Evolutionary conservation across 2,797 vertebrate genomes (phyloP).

Genomic region (Scleropages formosus): DNA sequence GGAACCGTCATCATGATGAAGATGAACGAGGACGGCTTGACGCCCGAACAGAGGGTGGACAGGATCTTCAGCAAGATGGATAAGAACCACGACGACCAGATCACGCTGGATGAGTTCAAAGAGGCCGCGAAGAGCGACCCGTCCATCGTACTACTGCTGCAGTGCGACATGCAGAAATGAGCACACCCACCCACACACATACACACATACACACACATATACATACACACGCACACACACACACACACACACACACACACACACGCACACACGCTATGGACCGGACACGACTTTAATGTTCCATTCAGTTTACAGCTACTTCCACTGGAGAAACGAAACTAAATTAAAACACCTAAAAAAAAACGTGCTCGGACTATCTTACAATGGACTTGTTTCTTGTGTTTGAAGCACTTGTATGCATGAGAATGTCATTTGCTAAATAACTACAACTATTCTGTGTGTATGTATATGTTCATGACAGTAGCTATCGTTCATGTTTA

Average conservation of each 20-base stretch:
- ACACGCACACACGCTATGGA: slow-evolving; percentile 73
- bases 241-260: slow-evolving; percentile 8
- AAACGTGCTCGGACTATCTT: slow-evolving; percentile 94
- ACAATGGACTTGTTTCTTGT: slow-evolving; percentile 99
- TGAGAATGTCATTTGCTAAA: slow-evolving; percentile 99
- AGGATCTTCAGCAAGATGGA: slow-evolving; percentile 99
- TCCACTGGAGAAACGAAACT: slow-evolving; percentile 69
- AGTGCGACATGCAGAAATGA: slow-evolving; percentile 98
- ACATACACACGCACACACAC: too few relatives aligned
- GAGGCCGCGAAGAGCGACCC: slow-evolving; percentile 94
- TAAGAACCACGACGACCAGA: slow-evolving; percentile 98
- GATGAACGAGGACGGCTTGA: slow-evolving; percentile 95
- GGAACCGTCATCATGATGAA: slow-evolving; percentile 99
- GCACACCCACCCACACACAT: slow-evolving; percentile 34
- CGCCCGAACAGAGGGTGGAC: slow-evolving; percentile 92
- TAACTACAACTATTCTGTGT: slow-evolving; percentile 81
- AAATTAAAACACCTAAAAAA: slow-evolving; percentile 40
- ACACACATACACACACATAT: too few relatives aligned
- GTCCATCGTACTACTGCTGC: slow-evolving; percentile 94
- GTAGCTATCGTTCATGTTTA: slow-evolving; percentile 87
- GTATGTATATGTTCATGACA: slow-evolving; percentile 64
- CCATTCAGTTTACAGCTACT: slow-evolving; percentile 95
- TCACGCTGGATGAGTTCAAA: slow-evolving; percentile 94
- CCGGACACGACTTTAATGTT: slow-evolving; percentile 89
- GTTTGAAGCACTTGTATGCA: slow-evolving; percentile 98